Conservation (phyloP, 2,113 vertebrate genomes). For the Eulemur macaco region DNA sequence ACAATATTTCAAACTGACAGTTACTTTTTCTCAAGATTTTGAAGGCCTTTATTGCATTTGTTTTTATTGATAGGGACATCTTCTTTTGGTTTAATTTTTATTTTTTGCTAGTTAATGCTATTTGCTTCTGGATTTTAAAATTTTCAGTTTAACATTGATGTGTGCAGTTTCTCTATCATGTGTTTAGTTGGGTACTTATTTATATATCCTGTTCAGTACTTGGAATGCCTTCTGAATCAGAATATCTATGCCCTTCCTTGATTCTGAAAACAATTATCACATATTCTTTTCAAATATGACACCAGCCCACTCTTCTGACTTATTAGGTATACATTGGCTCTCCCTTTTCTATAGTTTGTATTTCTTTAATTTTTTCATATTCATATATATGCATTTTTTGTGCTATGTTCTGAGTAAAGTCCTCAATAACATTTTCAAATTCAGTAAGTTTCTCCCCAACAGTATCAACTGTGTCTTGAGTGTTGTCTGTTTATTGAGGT, state of each 20-base stretch:
- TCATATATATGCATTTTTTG: neutral
- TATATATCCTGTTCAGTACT: neutral
- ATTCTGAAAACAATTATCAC: neutral
- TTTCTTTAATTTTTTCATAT: neutral
- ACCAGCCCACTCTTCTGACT: neutral
- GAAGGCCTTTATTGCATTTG: neutral
- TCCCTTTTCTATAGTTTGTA: neutral
- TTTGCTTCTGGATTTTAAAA: neutral
- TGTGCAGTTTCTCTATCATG: neutral
- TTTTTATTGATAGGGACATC: neutral
- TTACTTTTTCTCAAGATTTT: neutral
- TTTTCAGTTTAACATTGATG: neutral
- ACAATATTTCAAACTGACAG: neutral
- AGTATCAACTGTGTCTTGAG: neutral
- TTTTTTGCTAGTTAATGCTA: neutral
- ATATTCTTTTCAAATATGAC: neutral
- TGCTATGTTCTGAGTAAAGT: neutral
- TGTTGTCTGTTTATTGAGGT: neutral
- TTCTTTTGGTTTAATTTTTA: neutral
- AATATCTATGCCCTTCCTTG: neutral
- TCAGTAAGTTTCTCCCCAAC: neutral
- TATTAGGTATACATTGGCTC: neutral
- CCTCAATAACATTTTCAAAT: neutral
- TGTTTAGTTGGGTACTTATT: neutral
- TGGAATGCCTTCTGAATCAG: neutral